Base-by-base conservation (phyloP, 2,113 vertebrate genomes). In the Pedetes capensis region DNA sequence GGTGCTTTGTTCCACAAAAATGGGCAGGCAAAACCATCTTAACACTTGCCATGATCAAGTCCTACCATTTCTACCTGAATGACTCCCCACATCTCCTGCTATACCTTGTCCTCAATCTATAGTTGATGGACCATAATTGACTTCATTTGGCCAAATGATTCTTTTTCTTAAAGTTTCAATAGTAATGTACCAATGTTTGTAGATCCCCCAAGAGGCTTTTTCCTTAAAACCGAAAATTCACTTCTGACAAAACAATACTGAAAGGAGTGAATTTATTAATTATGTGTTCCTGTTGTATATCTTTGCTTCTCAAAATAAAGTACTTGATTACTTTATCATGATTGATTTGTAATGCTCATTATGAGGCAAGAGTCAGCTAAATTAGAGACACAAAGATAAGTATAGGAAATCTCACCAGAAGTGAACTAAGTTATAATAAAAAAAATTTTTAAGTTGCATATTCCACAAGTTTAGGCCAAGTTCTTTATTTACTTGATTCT, bases 401-500 rank as follows among this genome's bases (percentile, higher is more conserved):
- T 75, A 93, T 3, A 79, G 68, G 17, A 85, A 94, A 57, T 75
- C 68, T 39, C 53, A 95, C 34, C 32, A 89, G 13, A 4, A 94
- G 86, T 91, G 25, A 96, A 76, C 2, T 68, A 89, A 96, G 74
- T 95, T 93, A 94, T 22, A 87, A 88, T 63, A 61, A 83, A 85
- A 96, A 79, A 78, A 68, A 64, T 51, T 53, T 92, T 91, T 92
- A 96, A 74, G 23, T 34, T 92, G 95, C 69, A 53, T 92, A 94
- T 86, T 92, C 53, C 7, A 71, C n/a, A 92, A 88, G 17, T 82
- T 93, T 85, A 88, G 22, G 61, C 51, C 74, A 93, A 63, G 88
- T 81, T 80, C n/a, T 87, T 96, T 91, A 94, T 91, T 94, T 89
- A 84, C 66, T 93, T 92, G 68, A 59, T 85, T 95, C 74, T 97